These are phyloP conservation scores for Oxystoma pomonae DNA, from an alignment of 2,888 invertebrate species.

Conservation along the genomic window DNA sequence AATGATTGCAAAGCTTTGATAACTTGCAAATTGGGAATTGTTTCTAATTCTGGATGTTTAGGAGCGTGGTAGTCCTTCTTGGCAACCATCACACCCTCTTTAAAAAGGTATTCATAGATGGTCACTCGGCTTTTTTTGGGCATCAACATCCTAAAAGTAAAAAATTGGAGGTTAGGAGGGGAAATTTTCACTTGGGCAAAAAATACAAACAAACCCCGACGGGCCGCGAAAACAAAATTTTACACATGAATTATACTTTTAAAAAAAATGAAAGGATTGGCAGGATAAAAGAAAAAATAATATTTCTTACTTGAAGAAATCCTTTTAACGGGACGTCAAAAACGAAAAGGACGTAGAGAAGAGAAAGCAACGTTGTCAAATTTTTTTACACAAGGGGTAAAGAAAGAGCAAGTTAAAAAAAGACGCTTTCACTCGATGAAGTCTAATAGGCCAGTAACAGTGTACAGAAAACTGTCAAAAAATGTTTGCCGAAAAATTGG, in stretches of 20 bases:
- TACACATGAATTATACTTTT: background rate
- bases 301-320: background rate
- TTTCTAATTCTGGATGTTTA: slow-evolving; percentile 95
- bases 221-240: background rate
- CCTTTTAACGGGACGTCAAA: background rate
- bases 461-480: too few species aligned
- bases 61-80: slow-evolving; percentile 97
- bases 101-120: slow-evolving; percentile 97
- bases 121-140: slow-evolving; percentile 95
- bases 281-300: background rate
- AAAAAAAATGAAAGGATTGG: background rate
- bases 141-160: slow-evolving; percentile 93
- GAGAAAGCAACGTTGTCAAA: background rate
- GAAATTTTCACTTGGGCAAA: background rate
- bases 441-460: too few species aligned
- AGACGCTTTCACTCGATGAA: too few species aligned
- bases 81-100: slow-evolving; percentile 99
- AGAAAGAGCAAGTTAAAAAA: too few species aligned
- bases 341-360: background rate
- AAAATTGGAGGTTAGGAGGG: background rate
- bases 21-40: slow-evolving; percentile 95
- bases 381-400: too few species aligned
- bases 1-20: slow-evolving; percentile 97
- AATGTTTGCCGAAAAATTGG: too few species aligned
- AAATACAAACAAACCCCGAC: background rate